phyloP scores from a whole-genome alignment of 2,797 vertebrate genomes.

The Spinus olivaceus region DNA sequence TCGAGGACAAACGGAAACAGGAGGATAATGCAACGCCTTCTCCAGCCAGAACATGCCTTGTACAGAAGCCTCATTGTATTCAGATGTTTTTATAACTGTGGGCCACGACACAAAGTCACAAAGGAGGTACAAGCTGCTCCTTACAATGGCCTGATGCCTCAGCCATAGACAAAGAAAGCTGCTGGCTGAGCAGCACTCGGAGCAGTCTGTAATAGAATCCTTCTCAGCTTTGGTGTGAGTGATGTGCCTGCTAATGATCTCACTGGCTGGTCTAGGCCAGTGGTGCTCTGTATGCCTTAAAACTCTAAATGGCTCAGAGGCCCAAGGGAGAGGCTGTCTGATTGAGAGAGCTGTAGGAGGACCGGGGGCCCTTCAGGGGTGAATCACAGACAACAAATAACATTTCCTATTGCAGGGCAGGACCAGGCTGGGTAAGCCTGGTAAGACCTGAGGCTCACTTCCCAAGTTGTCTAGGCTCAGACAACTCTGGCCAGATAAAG shows the following conservation, averaged over 20 bases:
- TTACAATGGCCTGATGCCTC: neutral
- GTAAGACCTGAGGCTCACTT: neutral
- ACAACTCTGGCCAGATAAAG: neutral
- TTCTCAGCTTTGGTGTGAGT: neutral
- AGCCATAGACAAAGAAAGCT: fast-evolving
- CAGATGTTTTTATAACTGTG: neutral
- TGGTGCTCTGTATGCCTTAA: neutral
- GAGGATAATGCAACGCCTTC: neutral
- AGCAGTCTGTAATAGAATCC: neutral
- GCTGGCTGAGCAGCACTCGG: fast-evolving
- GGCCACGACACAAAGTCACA: neutral
- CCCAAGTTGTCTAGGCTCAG: neutral
- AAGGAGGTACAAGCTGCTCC: neutral
- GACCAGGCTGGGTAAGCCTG: neutral
- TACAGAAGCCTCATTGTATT: constrained; percentile 4
- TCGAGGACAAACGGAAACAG: neutral
- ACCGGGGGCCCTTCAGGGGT: neutral
- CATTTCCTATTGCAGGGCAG: neutral
- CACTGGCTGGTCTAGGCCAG: neutral
- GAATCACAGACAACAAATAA: neutral
- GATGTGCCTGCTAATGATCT: neutral
- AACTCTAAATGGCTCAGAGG: neutral
- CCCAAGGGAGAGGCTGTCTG: neutral
- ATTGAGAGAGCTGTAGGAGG: neutral
- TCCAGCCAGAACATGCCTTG: neutral